These are phyloP conservation scores for Anabacerthia variegaticeps DNA, from an alignment of 2,797 vertebrate genomes.

Conservation along the genomic window DNA sequence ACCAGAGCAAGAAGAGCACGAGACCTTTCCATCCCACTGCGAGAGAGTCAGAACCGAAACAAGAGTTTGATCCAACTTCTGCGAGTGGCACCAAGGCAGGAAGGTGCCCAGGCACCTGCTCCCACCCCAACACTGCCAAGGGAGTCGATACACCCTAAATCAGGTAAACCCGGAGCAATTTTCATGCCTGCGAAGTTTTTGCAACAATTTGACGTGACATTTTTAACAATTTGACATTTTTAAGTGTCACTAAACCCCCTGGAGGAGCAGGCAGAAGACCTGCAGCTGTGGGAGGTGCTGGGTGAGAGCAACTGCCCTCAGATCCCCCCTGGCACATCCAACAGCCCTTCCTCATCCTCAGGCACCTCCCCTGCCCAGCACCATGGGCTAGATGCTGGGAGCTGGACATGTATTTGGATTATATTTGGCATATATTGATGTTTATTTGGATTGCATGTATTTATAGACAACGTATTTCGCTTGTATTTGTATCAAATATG, in stretches of 20 bases:
- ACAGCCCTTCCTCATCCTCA: fast-evolving
- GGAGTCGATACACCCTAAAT: background rate
- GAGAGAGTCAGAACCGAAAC: background rate
- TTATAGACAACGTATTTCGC: background rate
- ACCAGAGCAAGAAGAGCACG: fast-evolving
- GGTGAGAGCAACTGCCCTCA: background rate
- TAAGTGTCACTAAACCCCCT: background rate
- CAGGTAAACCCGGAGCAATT: background rate
- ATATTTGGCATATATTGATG: background rate
- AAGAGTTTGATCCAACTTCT: background rate
- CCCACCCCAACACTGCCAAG: fast-evolving
- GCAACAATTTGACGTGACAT: background rate
- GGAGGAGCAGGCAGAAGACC: background rate
- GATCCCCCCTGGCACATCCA: fast-evolving
- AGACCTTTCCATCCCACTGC: fast-evolving
- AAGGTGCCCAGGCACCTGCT: background rate
- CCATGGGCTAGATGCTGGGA: fast-evolving
- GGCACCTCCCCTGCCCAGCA: background rate
- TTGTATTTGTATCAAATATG: background rate
- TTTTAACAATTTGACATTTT: background rate
- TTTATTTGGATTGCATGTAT: background rate
- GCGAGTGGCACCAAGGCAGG: fast-evolving
- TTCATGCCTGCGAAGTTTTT: background rate
- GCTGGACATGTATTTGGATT: background rate
- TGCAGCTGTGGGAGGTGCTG: background rate